Base-by-base conservation (phyloP, 2,888 invertebrate genomes). In the Antitype chi region DNA sequence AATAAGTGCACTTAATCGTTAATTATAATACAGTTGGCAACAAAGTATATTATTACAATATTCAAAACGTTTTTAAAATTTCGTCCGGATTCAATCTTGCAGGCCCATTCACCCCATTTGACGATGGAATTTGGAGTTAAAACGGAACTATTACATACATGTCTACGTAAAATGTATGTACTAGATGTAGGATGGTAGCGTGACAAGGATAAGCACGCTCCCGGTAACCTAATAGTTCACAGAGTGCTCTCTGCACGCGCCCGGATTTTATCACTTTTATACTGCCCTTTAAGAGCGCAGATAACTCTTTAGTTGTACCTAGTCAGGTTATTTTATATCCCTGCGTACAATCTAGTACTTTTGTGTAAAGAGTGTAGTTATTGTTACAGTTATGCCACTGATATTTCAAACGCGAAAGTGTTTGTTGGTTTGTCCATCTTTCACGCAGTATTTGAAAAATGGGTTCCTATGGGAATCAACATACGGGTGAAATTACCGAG, bases 161-260 rank as follows among this genome's bases (percentile, higher is more conserved):
- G 1, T 28, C 20, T 57, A 43, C 5, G 17, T 20, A 23, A 32
- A 70, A 53, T 38, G 15, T 28, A 38, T 55, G n/a, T 17, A 59
- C 67, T 73, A 62, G 72, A 73, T 63, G 53, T 53, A 69, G 49
- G 57, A n/a, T 63, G 52, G 47, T 67, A 72, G 55, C 85, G 59
- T 68, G 63, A 17, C 68, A n/a, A 20, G 38, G 82, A 82, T 70
- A 85, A 82, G 72, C 67, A 76, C 82, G 85, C 55, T 59, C 43
- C 59, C 49, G n/a, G 77, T 85, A 76, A 81, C 79, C 57, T 74
- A 74, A 77, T 74, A 73, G 67, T 57, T n/a, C 23, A 20, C 17
- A 1, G 59, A 85, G 77, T 60, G 70, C 73, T 73, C 85, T 73
- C 55, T 13, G 38, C 62, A 59, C 77, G 70, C 60, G 55, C 32